Evolutionary conservation across 1,140 invertebrate genomes (phyloP).

Genomic region (Pissodes strobi): DNA sequence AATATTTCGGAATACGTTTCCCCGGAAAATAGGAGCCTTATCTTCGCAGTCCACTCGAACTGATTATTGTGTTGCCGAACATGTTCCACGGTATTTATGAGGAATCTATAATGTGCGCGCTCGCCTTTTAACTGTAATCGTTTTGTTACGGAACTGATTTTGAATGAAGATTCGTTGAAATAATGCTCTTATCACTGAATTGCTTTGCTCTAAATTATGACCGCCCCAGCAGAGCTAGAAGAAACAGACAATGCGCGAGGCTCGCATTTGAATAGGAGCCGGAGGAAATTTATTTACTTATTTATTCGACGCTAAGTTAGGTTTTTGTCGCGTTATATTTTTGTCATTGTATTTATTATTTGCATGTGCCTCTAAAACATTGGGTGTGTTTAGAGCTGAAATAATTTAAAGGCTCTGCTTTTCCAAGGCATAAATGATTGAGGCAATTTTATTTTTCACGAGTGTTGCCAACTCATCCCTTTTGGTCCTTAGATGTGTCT

Average conservation of each 20-base stretch:
- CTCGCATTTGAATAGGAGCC: no score
- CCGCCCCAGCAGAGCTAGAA: neutral
- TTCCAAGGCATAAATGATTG: no score
- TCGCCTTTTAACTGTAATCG: constrained; percentile 26
- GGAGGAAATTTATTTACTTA: no score
- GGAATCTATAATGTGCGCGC: constrained; percentile 18
- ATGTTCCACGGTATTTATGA: constrained; percentile 19
- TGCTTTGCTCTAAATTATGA: constrained; percentile 6
- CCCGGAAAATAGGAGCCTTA: constrained; percentile 13
- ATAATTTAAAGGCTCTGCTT: no score
- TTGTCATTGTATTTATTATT: no score
- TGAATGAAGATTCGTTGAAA: constrained; percentile 20
- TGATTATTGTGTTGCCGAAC: constrained; percentile 21
- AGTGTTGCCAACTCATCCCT: no score
- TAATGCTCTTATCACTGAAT: constrained; percentile 17
- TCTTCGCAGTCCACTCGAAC: constrained; percentile 14
- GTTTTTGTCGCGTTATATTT: no score
- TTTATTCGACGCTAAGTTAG: no score
- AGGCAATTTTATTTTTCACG: no score
- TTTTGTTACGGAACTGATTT: constrained; percentile 20
- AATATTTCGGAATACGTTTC: constrained; percentile 14
- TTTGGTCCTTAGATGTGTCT: no score
- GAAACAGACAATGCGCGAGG: neutral
- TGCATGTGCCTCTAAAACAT: no score
- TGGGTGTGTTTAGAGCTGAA: no score